Conservation (phyloP, 2,113 vertebrate genomes). For the Rallus limicola region DNA sequence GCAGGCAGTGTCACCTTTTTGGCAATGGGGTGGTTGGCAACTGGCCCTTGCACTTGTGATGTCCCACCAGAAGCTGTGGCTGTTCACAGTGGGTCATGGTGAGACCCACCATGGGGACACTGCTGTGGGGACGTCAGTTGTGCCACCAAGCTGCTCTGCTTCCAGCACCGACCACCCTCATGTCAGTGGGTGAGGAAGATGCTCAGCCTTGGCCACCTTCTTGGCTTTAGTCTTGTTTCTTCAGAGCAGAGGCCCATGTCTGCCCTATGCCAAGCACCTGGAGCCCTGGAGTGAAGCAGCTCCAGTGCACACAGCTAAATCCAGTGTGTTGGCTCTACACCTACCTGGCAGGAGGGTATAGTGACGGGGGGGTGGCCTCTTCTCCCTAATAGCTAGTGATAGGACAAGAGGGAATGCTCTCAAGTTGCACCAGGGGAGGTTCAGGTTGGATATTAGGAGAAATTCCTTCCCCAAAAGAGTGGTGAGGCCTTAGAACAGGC, state of each 20-base stretch:
- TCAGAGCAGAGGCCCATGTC: background rate
- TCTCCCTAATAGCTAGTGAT: too few species aligned
- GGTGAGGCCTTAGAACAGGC: too few species aligned
- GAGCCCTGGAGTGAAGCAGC: background rate
- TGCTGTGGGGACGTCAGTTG: background rate
- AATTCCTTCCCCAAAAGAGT: too few species aligned
- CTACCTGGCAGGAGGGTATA: too few species aligned
- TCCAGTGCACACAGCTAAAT: background rate
- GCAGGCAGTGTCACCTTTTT: background rate
- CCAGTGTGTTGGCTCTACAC: too few species aligned
- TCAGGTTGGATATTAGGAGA: too few species aligned
- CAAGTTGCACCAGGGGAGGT: too few species aligned
- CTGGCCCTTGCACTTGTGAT: background rate
- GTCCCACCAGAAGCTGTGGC: background rate
- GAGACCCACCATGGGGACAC: too few species aligned
- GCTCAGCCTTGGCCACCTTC: background rate
- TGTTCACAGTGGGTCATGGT: rapidly evolving
- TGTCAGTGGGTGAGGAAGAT: background rate
- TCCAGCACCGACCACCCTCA: background rate
- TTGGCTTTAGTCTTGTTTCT: background rate
- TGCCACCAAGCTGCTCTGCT: background rate
- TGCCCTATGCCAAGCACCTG: background rate
- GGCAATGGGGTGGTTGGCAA: background rate
- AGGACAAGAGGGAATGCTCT: too few species aligned
- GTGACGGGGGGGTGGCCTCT: too few species aligned